Conservation (phyloP, 2,888 invertebrate species). For the Tenthredo notha region DNA sequence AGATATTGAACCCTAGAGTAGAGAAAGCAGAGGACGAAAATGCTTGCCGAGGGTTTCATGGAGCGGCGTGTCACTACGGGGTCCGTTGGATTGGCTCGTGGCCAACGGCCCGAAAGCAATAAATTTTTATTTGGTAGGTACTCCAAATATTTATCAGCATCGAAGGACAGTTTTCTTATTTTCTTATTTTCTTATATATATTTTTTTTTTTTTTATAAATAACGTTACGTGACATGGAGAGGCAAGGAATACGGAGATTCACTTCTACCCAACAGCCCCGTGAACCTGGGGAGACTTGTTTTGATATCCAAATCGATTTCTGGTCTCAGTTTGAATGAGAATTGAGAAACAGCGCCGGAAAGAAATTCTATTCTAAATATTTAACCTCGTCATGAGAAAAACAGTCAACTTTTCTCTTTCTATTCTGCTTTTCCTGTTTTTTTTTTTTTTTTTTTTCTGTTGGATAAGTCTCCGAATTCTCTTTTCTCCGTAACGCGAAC, state of each 20-base stretch:
- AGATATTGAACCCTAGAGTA: conserved; percentile 29
- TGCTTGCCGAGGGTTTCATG: conserved; percentile 33
- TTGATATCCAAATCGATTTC: not conserved
- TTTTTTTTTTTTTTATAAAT: conserved; percentile 35
- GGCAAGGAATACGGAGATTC: not conserved
- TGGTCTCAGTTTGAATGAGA: not conserved
- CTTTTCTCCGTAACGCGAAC: not conserved
- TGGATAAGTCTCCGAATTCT: not conserved
- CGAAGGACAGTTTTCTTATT: conserved; percentile 33
- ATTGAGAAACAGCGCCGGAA: not conserved
- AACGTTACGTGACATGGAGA: not conserved
- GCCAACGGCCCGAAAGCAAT: conserved; percentile 48
- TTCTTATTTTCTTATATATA: no score
- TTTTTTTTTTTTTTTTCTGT: no score
- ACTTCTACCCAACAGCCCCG: not conserved
- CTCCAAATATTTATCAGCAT: conserved; percentile 51
- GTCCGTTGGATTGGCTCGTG: conserved; percentile 29
- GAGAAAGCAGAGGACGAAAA: conserved; percentile 32
- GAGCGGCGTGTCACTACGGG: conserved; percentile 33
- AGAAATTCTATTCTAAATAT: not conserved
- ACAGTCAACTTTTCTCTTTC: not conserved
- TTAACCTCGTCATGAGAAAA: not conserved
- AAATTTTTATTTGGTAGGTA: conserved; percentile 47
- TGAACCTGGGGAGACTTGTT: conserved; percentile 11
- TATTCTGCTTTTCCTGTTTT: not conserved